These are phyloP conservation scores for Zoanthus gigantus DNA, from an alignment of 92 coral and sea anemone genomes.

Conservation along the genomic window DNA sequence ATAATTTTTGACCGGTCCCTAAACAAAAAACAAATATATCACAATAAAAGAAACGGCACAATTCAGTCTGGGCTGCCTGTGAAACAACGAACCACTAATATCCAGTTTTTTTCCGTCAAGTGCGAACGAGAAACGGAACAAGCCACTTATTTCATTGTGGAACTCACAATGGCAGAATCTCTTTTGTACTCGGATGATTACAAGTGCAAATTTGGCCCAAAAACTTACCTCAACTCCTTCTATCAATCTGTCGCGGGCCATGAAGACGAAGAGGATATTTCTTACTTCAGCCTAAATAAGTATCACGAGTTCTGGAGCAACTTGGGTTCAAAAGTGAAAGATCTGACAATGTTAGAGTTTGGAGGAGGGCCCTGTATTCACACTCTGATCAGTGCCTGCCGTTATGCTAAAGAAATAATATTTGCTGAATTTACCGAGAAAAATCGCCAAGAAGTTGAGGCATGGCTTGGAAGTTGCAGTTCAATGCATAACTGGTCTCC, in stretches of 20 bases:
- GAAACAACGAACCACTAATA: no score
- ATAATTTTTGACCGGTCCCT: no score
- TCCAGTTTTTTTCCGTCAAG: no score
- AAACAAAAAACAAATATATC: no score
- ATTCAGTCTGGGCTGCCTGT: no score
- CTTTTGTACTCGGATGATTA: constrained; percentile 37
- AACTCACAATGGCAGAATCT: background rate
- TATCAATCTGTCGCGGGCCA: constrained; percentile 7
- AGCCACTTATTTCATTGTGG: no score
- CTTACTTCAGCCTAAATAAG: background rate
- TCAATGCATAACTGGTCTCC: constrained; percentile 52
- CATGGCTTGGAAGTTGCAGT: constrained; percentile 27
- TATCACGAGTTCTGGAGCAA: constrained; percentile 13
- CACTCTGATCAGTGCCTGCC: constrained; percentile 41
- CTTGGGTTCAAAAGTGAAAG: background rate
- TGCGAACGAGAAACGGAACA: no score
- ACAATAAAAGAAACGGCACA: no score
- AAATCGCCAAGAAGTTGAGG: constrained; percentile 47
- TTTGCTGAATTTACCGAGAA: constrained; percentile 53
- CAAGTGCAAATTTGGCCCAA: constrained; percentile 39
- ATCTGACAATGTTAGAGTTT: constrained; percentile 27
- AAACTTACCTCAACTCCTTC: constrained; percentile 26
- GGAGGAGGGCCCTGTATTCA: constrained; percentile 58
- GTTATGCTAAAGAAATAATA: constrained; percentile 19
- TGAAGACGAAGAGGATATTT: background rate